Evolutionary conservation across 2,113 vertebrate species (phyloP), one percentile per base, ranked within the genome.

Genomic region (Rhineura floridana): DNA sequence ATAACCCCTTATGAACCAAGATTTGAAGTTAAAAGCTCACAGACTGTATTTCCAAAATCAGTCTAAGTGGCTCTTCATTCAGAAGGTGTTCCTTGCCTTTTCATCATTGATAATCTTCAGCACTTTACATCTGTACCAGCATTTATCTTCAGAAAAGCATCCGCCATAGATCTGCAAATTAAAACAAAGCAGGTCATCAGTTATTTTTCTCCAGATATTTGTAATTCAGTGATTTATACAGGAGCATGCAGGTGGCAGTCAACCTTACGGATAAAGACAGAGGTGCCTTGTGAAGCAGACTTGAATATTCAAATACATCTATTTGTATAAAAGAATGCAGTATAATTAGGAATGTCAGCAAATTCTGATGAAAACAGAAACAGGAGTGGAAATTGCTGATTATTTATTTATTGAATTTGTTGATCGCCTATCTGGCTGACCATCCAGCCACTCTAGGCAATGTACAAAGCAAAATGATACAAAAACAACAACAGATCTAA

Each of bases 101-200:
- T 98, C 97, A 81, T 90, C 94, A 6, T 33, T 93, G 89, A 96
- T 90, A 65, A 95, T 90, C 90, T 96, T 93, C 86, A 96, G 92
- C 59, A 98, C 90, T 94, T 93, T 96, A 87, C 97, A 98, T 93
- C 97, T 97, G 90, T 98, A 98, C 96, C 97, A 98, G 92, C 96
- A 97, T 33, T 93, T 93, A 92, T 98, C 97, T 96, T 97, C 96
- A 92, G 97, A 97, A 95, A 96, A 98, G 69, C 96, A 96, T n/a
- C 96, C 97, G 81, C 93, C 97, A 93, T 98, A 98, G 81, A 97
- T 94, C 97, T 98, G 92, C 9, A 93, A 88, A 92, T 93, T 1
- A 92, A 59, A 89, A 89, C 75, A 88, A 88, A 59, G 39, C 25
- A 1, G 77, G 1, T 55, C 65, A 73, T 84, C 73, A 7, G 69